Conservation (phyloP, 1,140 invertebrate species). For the Bombus superbus region DNA sequence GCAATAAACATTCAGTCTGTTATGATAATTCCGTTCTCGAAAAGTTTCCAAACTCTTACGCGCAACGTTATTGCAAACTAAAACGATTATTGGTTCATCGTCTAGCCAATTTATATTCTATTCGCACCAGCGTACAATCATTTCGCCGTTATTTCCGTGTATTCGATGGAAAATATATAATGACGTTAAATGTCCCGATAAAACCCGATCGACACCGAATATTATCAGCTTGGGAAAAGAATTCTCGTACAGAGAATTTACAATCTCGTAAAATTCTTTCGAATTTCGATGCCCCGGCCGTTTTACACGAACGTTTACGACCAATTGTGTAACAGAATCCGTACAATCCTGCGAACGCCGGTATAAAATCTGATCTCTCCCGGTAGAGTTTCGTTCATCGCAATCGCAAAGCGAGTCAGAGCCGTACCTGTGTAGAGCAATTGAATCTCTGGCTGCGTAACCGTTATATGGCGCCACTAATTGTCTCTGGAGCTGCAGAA, state of each 20-base stretch:
- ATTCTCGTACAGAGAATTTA: not conserved
- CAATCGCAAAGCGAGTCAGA: not conserved
- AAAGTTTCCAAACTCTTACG: not conserved
- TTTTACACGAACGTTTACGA: not conserved
- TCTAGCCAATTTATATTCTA: not conserved
- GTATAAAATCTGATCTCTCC: constrained; percentile 26
- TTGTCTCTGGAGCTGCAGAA: constrained; percentile 17
- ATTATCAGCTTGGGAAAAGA: not conserved
- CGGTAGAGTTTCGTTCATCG: not conserved
- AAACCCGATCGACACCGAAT: not conserved
- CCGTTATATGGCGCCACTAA: constrained; percentile 36
- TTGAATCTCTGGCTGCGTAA: constrained; percentile 36
- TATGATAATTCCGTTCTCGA: not conserved
- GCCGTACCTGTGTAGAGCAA: not conserved
- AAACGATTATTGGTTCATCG: not conserved
- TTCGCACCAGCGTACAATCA: not conserved
- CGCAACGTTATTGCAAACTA: not conserved
- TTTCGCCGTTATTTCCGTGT: not conserved
- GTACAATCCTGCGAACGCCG: not conserved
- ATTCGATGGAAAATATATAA: not conserved
- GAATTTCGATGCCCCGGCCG: not conserved
- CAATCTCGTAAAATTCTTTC: not conserved
- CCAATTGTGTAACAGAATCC: constrained; percentile 2
- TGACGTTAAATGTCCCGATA: not conserved
- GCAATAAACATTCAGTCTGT: not conserved